Conservation (phyloP, 92 coral and sea anemone genomes). For the Phenganax stokvisi region DNA sequence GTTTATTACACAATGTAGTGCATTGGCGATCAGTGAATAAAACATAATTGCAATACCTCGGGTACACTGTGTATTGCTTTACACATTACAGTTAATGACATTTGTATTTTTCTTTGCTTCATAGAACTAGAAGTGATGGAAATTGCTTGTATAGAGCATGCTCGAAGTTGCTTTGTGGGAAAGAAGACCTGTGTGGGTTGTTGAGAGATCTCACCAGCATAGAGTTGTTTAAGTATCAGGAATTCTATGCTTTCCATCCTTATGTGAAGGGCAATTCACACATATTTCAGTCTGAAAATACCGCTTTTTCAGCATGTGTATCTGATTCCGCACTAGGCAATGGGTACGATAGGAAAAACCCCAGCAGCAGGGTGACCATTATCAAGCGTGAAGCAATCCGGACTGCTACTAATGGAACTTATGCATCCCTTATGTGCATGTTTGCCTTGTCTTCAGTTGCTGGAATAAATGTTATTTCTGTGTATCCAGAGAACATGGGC, state of each 20-base stretch:
- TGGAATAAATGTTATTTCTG: slow-evolving; percentile 4
- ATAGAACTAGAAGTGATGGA: slow-evolving; percentile 1
- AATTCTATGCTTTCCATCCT: slow-evolving; percentile 3
- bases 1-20: too few species aligned
- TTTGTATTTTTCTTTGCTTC: not conserved
- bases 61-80: too few species aligned
- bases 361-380: not conserved
- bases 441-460: slow-evolving; percentile 9
- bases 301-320: slow-evolving; percentile 9
- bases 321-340: slow-evolving; percentile 1
- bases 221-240: not conserved
- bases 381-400: not conserved
- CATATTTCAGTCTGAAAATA: not conserved
- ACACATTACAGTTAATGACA: too few species aligned
- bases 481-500: slow-evolving; percentile 9
- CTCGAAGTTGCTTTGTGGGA: slow-evolving; percentile 12
- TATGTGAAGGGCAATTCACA: not conserved
- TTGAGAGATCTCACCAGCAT: slow-evolving; percentile 18
- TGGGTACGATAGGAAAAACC: slow-evolving; percentile 5
- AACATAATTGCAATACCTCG: too few species aligned
- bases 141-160: slow-evolving; percentile 11
- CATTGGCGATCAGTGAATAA: too few species aligned
- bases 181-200: slow-evolving; percentile 5
- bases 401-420: not conserved
- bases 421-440: slow-evolving; percentile 6